Base-by-base conservation (phyloP, 2,797 vertebrate species). In the Eulemur albifrons region DNA sequence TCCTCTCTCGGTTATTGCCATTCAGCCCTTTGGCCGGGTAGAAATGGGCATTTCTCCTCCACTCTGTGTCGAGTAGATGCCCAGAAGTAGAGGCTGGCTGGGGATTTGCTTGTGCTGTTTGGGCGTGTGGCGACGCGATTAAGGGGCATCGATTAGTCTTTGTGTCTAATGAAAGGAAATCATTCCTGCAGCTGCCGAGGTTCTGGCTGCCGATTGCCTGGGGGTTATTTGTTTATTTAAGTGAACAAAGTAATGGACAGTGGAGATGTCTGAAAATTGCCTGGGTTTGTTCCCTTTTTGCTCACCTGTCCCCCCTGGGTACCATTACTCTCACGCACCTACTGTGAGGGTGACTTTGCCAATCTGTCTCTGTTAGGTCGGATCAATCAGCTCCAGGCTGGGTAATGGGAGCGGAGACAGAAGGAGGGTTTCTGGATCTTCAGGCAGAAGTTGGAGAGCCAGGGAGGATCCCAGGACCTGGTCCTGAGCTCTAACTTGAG, bases 231-330 rank as follows among this genome's bases (percentile, higher is more conserved):
- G 97, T 96, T 96, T 96, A 73, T 97, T 94, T 95, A 96, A 97
- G 80, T 76, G 88, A 73, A 88, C 50, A 83, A 92, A 97, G 67
- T 97, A 81, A 92, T 69, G 69, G 93, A 85, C 93, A 95, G 61
- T 84, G 86, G 95, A 87, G 92, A 88, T 85, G 95, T 92, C 94
- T 94, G 96, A 43, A 96, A 97, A 98, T 77, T 96, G 67, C 95
- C 87, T 84, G 86, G 86, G 57, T 81, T 40, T 92, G 94, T 95
- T 97, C 96, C 38, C 52, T 91, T 97, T 98, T 96, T 97, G 98
- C 96, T 97, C 97, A 96, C 93, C 97, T 97, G 96, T 98, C 92
- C 97, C 85, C 97, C 88, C 65, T 57, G 94, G 94, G 94, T 93
- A 57, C 93, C 95, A 94, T 97, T 97, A 96, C 57, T 96, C 90